phyloP scores from a whole-genome alignment of 2,888 invertebrate species.

The Drosophila koepferae region DNA sequence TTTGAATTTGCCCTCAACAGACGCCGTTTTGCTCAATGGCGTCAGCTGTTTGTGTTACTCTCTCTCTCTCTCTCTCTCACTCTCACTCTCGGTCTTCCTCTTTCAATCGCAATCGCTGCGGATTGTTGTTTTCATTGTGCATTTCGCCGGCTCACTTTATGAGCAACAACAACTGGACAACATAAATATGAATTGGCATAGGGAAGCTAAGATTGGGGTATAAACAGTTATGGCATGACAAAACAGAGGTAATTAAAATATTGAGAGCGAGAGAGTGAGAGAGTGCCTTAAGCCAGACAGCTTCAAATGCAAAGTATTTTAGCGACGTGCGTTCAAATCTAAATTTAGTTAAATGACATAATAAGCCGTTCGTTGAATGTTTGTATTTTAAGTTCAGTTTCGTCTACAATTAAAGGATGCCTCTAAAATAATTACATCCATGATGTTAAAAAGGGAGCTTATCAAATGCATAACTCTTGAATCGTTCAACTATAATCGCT shows the following conservation, averaged over 20 bases:
- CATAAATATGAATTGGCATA: slow-evolving; percentile 30
- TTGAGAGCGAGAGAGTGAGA: slow-evolving; percentile 22
- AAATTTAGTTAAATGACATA: slow-evolving; percentile 76
- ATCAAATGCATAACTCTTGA: not conserved
- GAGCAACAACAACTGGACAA: slow-evolving; percentile 1
- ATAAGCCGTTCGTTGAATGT: slow-evolving; percentile 56
- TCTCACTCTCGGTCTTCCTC: slow-evolving; percentile 12
- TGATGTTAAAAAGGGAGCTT: not conserved
- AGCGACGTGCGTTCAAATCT: slow-evolving; percentile 59
- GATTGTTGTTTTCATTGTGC: slow-evolving; percentile 39
- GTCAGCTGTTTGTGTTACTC: slow-evolving; percentile 59
- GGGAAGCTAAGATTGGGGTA: slow-evolving; percentile 20
- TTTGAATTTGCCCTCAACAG: slow-evolving; percentile 44
- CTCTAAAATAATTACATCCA: not conserved
- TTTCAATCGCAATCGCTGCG: slow-evolving; percentile 13
- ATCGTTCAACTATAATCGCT: too few species aligned
- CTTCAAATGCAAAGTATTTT: slow-evolving; percentile 18
- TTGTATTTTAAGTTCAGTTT: slow-evolving; percentile 55
- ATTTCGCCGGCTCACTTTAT: slow-evolving; percentile 67
- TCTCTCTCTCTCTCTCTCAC: slow-evolving; percentile 3
- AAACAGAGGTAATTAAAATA: slow-evolving; percentile 33
- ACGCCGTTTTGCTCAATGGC: slow-evolving; percentile 40
- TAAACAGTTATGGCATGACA: slow-evolving; percentile 15
- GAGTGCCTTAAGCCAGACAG: slow-evolving; percentile 20
- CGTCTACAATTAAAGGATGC: slow-evolving; percentile 29